These are phyloP conservation scores for Rhinoraja longicauda DNA, from an alignment of 2,797 vertebrate genomes.

Conservation along the genomic window DNA sequence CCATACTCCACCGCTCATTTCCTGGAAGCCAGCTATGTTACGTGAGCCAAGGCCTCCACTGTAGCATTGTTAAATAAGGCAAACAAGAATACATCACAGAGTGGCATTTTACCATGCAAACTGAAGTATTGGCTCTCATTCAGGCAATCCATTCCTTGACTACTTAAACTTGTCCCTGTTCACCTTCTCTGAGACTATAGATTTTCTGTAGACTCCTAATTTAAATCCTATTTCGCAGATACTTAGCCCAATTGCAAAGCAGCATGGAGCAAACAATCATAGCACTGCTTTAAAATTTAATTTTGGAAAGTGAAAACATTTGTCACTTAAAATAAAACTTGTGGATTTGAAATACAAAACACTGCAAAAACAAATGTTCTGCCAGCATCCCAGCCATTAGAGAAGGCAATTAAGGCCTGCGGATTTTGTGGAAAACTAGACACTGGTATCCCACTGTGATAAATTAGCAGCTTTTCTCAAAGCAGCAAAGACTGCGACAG, in stretches of 20 bases:
- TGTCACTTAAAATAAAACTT: slow-evolving; percentile 22
- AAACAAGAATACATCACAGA: neutral
- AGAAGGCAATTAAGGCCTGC: slow-evolving; percentile 29
- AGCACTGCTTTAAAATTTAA: slow-evolving; percentile 26
- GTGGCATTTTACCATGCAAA: neutral
- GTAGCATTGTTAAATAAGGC: neutral
- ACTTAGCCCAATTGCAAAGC: neutral
- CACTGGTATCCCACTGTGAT: slow-evolving; percentile 18
- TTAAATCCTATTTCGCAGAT: neutral
- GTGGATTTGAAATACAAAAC: slow-evolving; percentile 19
- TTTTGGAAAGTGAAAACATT: slow-evolving; percentile 23
- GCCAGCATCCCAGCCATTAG: neutral
- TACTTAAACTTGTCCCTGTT: neutral
- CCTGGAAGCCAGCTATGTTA: neutral
- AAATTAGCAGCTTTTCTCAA: slow-evolving; percentile 15
- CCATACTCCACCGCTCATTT: too few species aligned
- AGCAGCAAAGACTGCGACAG: neutral
- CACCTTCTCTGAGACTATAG: neutral
- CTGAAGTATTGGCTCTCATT: neutral
- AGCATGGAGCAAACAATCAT: neutral
- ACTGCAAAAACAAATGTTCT: neutral
- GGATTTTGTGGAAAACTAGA: slow-evolving; percentile 27
- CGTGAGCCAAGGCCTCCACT: neutral
- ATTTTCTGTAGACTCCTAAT: neutral
- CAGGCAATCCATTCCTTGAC: neutral